Percentiles rank a stretch among this genome's conserved stretches.
phyloP scores from a whole-genome alignment of 2,888 invertebrate genomes.

The Nipponacmea schrenckii region DNA sequence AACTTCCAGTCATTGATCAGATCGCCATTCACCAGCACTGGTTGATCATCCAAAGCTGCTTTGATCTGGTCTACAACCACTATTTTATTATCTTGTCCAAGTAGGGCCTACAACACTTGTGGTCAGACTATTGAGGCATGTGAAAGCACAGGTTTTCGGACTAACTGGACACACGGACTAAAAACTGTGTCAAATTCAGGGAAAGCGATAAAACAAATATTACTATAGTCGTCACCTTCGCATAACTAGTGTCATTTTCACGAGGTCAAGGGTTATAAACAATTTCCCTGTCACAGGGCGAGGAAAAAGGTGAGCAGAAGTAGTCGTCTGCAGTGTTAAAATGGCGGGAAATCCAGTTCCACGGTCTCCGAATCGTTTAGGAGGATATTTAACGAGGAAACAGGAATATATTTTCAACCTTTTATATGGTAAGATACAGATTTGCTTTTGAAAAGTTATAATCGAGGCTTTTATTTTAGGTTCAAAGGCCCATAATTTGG shows the following conservation, averaged over 20 bases:
- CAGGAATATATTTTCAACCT: conserved; percentile 3
- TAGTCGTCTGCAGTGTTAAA: not conserved
- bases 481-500: not conserved
- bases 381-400: not conserved
- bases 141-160: not conserved
- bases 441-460: not conserved
- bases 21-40: too few relatives aligned
- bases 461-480: not conserved
- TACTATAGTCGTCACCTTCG: not conserved
- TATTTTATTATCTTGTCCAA: too few relatives aligned
- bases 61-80: too few relatives aligned
- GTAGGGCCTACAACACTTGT: too few relatives aligned
- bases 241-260: not conserved
- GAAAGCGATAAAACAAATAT: not conserved
- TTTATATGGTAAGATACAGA: not conserved
- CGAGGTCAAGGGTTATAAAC: not conserved
- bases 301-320: not conserved
- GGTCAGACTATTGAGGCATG: too few relatives aligned
- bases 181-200: conserved; percentile 3
- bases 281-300: not conserved
- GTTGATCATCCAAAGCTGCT: too few relatives aligned
- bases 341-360: not conserved
- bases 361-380: not conserved
- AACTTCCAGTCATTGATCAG: too few relatives aligned
- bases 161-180: not conserved